Conservation (phyloP, 2,888 invertebrate genomes). For the Bugulina stolonifera region DNA sequence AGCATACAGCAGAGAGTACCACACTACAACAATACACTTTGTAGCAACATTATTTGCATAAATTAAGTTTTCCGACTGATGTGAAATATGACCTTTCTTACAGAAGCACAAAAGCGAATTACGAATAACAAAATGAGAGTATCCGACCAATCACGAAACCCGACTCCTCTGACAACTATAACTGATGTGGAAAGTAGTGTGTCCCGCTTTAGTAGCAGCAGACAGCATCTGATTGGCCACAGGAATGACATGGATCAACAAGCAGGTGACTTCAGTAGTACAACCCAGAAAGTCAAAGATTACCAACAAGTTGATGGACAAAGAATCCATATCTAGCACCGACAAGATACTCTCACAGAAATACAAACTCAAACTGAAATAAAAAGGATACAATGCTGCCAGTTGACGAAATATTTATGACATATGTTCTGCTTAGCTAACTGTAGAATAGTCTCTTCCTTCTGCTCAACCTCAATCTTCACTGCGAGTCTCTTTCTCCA, state of each 20-base stretch:
- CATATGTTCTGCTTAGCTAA: conserved; percentile 34
- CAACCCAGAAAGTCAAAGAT: neutral
- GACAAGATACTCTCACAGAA: too few relatives aligned
- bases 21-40: too few relatives aligned
- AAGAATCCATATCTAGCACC: neutral
- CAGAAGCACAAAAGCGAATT: too few relatives aligned
- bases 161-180: neutral
- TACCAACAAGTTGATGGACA: neutral
- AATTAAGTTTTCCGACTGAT: too few relatives aligned
- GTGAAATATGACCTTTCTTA: too few relatives aligned
- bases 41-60: too few relatives aligned
- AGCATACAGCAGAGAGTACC: too few relatives aligned
- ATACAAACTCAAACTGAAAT: too few relatives aligned
- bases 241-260: neutral
- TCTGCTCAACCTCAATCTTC: conserved; percentile 32
- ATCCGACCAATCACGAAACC: too few relatives aligned
- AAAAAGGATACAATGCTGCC: conserved; percentile 46
- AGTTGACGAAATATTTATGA: conserved; percentile 35
- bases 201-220: neutral
- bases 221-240: neutral
- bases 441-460: conserved; percentile 34
- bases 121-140: too few relatives aligned
- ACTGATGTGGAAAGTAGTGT: neutral
- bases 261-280: neutral
- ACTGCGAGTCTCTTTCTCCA: neutral